Evolutionary conservation across 2,888 invertebrate species (phyloP).

Genomic region (Pocota personata): DNA sequence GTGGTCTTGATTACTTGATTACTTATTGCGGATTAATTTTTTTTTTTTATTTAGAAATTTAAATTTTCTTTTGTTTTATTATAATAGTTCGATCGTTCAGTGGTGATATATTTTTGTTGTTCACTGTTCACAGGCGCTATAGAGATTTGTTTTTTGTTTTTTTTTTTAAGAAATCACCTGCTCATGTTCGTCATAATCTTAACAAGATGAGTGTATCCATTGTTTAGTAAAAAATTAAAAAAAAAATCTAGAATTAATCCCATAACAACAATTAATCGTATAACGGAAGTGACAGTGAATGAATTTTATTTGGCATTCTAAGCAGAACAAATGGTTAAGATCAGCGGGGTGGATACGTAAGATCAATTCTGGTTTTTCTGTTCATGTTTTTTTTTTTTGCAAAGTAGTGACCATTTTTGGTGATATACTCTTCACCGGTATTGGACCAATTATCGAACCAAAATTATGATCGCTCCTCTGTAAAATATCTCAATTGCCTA

Average conservation of each 20-base stretch:
- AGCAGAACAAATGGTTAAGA: too few relatives aligned
- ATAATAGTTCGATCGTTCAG: not conserved
- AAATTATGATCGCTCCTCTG: too few relatives aligned
- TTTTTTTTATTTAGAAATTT: not conserved
- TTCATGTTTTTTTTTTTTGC: too few relatives aligned
- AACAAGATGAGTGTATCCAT: not conserved
- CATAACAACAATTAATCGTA: not conserved
- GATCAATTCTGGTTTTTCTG: too few relatives aligned
- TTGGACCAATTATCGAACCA: too few relatives aligned
- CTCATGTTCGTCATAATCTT: not conserved
- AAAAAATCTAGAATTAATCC: not conserved
- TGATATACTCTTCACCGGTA: too few relatives aligned
- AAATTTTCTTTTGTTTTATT: not conserved
- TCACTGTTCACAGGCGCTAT: not conserved
- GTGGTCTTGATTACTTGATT: constrained; percentile 9
- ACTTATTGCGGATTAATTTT: constrained; percentile 1
- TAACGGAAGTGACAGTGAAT: too few relatives aligned
- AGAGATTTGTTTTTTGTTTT: not conserved
- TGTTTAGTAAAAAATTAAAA: not conserved
- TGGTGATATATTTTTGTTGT: not conserved
- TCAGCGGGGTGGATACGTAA: too few relatives aligned
- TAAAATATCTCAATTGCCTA: too few relatives aligned
- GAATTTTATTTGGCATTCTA: too few relatives aligned
- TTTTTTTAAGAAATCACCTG: constrained; percentile 4
- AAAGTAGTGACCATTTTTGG: too few relatives aligned